Percentiles rank a stretch among this genome's conserved stretches.
Evolutionary conservation across 2,797 vertebrate species (phyloP).

Genomic region (Crenichthys baileyi): DNA sequence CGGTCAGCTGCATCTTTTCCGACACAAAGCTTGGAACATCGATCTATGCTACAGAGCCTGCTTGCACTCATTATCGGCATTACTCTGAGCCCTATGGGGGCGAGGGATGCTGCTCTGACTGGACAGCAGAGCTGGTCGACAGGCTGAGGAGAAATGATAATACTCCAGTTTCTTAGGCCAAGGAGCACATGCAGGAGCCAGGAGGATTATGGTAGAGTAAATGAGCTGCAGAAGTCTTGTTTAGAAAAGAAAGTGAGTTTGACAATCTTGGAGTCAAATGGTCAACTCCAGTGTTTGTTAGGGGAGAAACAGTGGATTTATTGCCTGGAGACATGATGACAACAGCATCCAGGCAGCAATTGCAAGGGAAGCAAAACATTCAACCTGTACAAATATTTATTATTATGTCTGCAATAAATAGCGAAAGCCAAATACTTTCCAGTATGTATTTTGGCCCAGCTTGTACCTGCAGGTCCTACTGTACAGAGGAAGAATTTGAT

Average conservation of each 20-base stretch:
- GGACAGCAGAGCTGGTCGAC: slow-evolving; percentile 42
- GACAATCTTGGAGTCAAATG: slow-evolving; percentile 47
- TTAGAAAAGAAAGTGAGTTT: slow-evolving; percentile 56
- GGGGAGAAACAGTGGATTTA: slow-evolving; percentile 18
- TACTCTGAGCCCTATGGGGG: slow-evolving; percentile 47
- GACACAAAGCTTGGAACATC: slow-evolving; percentile 45
- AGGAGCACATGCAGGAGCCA: slow-evolving; percentile 47
- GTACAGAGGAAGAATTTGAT: slow-evolving; percentile 16
- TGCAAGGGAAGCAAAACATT: slow-evolving; percentile 25
- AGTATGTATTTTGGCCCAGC: slow-evolving; percentile 36
- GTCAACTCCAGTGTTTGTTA: slow-evolving; percentile 49
- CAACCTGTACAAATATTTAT: slow-evolving; percentile 24
- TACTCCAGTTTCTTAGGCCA: slow-evolving; percentile 56
- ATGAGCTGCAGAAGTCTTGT: slow-evolving; percentile 42
- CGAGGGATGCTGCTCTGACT: slow-evolving; percentile 41
- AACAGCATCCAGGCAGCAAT: slow-evolving; percentile 24
- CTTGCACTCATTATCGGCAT: slow-evolving; percentile 69
- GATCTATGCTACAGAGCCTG: slow-evolving; percentile 59
- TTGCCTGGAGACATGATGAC: slow-evolving; percentile 37
- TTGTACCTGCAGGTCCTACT: slow-evolving; percentile 30
- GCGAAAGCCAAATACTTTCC: not conserved
- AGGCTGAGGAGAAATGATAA: slow-evolving; percentile 65
- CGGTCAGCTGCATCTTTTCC: slow-evolving; percentile 42
- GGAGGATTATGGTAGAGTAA: slow-evolving; percentile 53
- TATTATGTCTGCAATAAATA: not conserved